Base-by-base conservation (phyloP, 2,888 invertebrate genomes). In the Megamerina dolium region DNA sequence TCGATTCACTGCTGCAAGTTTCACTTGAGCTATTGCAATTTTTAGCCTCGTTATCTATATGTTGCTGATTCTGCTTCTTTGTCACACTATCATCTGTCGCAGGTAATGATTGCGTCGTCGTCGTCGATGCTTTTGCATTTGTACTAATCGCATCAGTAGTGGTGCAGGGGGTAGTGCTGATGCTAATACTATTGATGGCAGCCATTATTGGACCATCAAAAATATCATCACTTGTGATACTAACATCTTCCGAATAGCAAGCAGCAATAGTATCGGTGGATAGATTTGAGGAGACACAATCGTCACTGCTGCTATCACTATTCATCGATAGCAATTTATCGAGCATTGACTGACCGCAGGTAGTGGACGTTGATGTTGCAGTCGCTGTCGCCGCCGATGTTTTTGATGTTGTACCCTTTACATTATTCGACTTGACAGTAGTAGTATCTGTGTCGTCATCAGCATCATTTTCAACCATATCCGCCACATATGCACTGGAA, bases 251-350 rank as follows among this genome's bases (percentile, higher is more conserved):
- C 5, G 66, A 67, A 33, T 62, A 58, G 42, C 60, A 62, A 29
- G 64, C 63, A 3, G 57, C 66, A 31, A 67, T 45, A 1, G 66
- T 67, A 37, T 68, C 67, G 42, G 67, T 67, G 38, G 68, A 69
- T 40, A 63, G 52, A 42, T 65, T 66, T 2, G 68, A 66, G 4
- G 60, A 60, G 12, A 58, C 59, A 39, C 66, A 67, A 31, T 68
- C 67, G n/a, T n/a, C n/a, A 40, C 63, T 66, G 48, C 64, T 64
- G 48, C 63, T 68, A 37, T 66, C 66, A 41, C 69, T 68, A 42
- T 70, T 68, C 66, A 70, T 68, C 5, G 68, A 67, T 4, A 68
- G 49, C 43, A 68, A 45, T 48, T 68, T 68, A 50, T 68, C 68
- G 9, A 68, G 53, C 60, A 69, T 69, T 12, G 68, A 68, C 51